Evolutionary conservation across 53 echinoderm and acorn worm genomes (phyloP), one percentile per base, ranked within the genome.

Genomic region (Stichopus horrens): DNA sequence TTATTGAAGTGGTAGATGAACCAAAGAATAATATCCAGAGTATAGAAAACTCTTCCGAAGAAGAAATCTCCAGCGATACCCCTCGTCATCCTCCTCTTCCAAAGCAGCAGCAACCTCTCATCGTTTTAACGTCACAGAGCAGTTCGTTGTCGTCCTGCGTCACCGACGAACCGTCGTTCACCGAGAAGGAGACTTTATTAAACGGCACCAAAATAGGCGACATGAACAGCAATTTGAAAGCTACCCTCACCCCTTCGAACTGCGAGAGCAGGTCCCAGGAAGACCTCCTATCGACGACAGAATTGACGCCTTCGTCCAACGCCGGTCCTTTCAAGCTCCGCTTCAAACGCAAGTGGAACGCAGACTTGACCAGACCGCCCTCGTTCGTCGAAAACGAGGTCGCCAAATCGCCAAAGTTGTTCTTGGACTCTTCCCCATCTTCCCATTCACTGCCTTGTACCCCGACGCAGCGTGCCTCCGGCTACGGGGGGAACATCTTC

Each of bases 271-370:
- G 91, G 58, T 88, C 81, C 5, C 93, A 93, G 51, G 91, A 88
- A 65, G 86, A 74, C 55, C 86, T 88, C 5, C 77, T 77, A 19
- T 89, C 86, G 63, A 54, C 86, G 6, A 83, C 83, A 1, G 81
- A 80, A 7, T 51, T 57, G 20, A 83, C 88, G 4, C 57, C 89
- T 10, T 60, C 83, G 9, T 80, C 63, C 20, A 87, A 93, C 74
- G 58, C 88, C 21, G 92, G 96, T 37, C 99, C 99, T n/a, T 96
- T 99, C 89, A 99, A 99, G 86, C 96, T 99, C 10, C 96, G 99
- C 4, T 93, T 99, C 88, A 99, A 99, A 56, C 90, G 99, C 6
- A 99, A 99, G 90, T 99, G 96, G 99, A 96, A 94, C 79, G 91
- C 92, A 19, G 97, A 97, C 60, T 92, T 88, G 58, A 71, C 90